phyloP scores from a whole-genome alignment of 2,113 vertebrate genomes.

The Artemisiospiza belli region DNA sequence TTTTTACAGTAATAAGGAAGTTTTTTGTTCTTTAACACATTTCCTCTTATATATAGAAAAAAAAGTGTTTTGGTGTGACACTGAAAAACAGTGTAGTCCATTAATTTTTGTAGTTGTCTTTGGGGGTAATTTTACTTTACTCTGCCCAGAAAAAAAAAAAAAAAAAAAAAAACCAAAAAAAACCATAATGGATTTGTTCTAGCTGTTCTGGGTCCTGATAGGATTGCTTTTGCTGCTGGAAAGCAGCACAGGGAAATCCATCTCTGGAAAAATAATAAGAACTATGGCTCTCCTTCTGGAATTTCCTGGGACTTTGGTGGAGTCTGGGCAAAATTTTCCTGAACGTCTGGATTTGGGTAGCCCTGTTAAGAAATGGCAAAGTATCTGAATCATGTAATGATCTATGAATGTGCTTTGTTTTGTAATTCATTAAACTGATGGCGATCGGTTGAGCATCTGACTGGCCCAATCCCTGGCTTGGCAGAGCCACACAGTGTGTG shows the following conservation, averaged over 20 bases:
- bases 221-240: not conserved
- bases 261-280: not conserved
- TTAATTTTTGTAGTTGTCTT: not conserved
- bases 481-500: fast-evolving
- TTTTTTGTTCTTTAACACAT: not conserved
- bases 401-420: not conserved
- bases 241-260: not conserved
- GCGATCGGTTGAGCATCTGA: fast-evolving
- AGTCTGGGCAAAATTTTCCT: conserved; percentile 18
- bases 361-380: not conserved
- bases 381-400: not conserved
- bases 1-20: not conserved
- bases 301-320: not conserved
- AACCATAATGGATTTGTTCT: not conserved
- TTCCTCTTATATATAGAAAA: not conserved
- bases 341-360: not conserved
- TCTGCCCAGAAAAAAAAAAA: not conserved
- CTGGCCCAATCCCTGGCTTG: not conserved
- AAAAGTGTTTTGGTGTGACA: not conserved
- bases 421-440: not conserved
- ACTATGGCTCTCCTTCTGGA: conserved; percentile 15
- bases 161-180: not conserved
- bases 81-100: not conserved
- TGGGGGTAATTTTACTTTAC: not conserved
- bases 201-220: not conserved